Conservation (phyloP, 2,113 vertebrate genomes). For the Lophius piscatorius region DNA sequence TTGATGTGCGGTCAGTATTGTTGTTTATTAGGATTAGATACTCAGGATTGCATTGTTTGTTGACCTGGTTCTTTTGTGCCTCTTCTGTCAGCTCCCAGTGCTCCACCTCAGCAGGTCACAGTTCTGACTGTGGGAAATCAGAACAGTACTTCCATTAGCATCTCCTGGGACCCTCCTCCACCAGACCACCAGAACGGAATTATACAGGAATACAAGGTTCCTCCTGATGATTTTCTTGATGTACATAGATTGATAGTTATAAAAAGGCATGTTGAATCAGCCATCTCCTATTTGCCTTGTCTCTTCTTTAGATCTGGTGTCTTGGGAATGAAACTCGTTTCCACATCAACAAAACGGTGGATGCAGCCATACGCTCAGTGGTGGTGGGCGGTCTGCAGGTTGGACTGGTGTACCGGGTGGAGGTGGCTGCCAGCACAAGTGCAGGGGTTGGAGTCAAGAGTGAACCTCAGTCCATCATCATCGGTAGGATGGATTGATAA, state of each 20-base stretch:
- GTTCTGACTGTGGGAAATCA: conserved; percentile 94
- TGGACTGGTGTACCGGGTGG: conserved; percentile 92
- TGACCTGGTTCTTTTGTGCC: conserved; percentile 46
- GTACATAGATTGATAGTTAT: conserved; percentile 10
- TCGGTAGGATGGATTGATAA: conserved; percentile 82
- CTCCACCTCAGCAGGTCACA: conserved; percentile 96
- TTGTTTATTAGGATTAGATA: too few species aligned
- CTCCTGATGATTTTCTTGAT: conserved; percentile 10
- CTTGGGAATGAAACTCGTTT: conserved; percentile 97
- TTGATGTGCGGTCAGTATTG: not conserved
- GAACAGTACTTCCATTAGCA: conserved; percentile 98
- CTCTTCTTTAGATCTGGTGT: conserved; percentile 91
- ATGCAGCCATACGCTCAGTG: conserved; percentile 95
- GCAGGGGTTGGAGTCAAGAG: conserved; percentile 96
- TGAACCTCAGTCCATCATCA: conserved; percentile 92
- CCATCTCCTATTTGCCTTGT: conserved; percentile 17
- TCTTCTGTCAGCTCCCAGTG: conserved; percentile 89
- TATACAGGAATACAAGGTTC: conserved; percentile 98
- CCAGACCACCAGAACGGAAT: conserved; percentile 96
- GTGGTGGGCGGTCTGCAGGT: conserved; percentile 95
- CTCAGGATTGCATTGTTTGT: not conserved
- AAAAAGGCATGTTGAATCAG: conserved; percentile 16
- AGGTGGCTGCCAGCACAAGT: conserved; percentile 96
- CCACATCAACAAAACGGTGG: conserved; percentile 98
- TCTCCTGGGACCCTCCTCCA: conserved; percentile 98